Conservation (phyloP, 37 sponge, comb jelly and placozoan genomes). For the Crambe crambe region DNA sequence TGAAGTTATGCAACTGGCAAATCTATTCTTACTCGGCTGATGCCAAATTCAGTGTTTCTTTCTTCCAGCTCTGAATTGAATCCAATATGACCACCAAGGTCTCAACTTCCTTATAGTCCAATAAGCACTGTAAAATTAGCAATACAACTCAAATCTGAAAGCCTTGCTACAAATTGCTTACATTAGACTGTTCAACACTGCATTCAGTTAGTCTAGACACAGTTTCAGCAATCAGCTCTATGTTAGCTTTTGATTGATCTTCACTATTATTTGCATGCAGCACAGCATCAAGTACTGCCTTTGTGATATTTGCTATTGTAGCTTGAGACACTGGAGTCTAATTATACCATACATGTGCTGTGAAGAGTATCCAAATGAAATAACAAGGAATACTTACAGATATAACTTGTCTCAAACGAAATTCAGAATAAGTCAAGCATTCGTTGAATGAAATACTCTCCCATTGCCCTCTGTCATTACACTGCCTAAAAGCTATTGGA, state of each 20-base stretch:
- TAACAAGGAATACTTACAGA: not conserved
- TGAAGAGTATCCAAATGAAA: not conserved
- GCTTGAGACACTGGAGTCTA: not conserved
- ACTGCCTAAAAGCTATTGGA: not conserved
- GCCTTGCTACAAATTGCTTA: not conserved
- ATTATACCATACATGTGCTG: not conserved
- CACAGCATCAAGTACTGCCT: not conserved
- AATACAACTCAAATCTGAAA: not conserved
- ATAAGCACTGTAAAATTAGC: not conserved
- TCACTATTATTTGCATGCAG: not conserved
- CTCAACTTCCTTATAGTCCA: not conserved
- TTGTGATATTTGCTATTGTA: not conserved
- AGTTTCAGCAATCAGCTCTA: not conserved
- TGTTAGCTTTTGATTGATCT: not conserved
- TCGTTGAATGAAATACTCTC: not conserved
- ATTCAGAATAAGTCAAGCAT: conserved; percentile 12
- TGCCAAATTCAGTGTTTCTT: not conserved
- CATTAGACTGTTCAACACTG: not conserved
- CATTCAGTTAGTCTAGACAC: not conserved
- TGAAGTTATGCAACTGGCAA: not conserved
- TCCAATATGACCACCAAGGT: not conserved
- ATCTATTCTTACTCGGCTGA: not conserved
- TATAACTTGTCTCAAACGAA: conserved; percentile 2
- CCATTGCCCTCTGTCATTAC: conserved; percentile 14
- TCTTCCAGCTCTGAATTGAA: not conserved